Conservation (phyloP, 2,113 vertebrate genomes). For the Chunga burmeisteri region DNA sequence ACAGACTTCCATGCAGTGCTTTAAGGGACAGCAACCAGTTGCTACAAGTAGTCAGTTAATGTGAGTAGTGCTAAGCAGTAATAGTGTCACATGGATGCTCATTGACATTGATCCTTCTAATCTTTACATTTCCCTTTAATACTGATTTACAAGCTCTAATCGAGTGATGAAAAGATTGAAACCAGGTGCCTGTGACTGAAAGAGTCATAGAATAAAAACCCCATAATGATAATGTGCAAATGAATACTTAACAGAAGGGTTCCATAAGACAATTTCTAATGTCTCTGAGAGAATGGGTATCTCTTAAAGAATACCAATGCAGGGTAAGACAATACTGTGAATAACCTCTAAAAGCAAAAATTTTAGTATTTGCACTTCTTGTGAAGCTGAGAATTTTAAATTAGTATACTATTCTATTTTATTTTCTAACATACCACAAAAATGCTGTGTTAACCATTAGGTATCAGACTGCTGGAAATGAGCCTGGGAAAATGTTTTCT, state of each 20-base stretch:
- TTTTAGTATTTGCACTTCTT: not conserved
- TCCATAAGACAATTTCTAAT: not conserved
- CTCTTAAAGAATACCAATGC: not conserved
- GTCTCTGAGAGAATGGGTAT: not conserved
- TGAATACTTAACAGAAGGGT: not conserved
- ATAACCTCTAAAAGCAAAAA: not conserved
- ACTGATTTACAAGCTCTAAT: slow-evolving; percentile 38
- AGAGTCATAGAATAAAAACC: not conserved
- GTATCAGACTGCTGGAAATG: not conserved
- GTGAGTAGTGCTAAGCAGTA: not conserved
- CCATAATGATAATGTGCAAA: not conserved
- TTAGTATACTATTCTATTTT: not conserved
- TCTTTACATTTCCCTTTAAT: slow-evolving; percentile 59
- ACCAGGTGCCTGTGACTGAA: not conserved
- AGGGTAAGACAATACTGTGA: not conserved
- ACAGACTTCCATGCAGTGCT: not conserved
- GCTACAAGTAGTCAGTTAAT: not conserved
- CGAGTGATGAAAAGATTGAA: slow-evolving; percentile 47
- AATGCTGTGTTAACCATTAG: not conserved
- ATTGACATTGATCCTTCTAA: slow-evolving; percentile 39
- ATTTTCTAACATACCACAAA: not conserved
- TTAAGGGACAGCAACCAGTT: not conserved
- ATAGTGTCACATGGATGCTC: not conserved
- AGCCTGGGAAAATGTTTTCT: not conserved
- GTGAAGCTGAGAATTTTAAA: not conserved